Evolutionary conservation across 2,888 invertebrate genomes (phyloP), one percentile per base, ranked within the genome.

Genomic region (Mystacides longicornis): DNA sequence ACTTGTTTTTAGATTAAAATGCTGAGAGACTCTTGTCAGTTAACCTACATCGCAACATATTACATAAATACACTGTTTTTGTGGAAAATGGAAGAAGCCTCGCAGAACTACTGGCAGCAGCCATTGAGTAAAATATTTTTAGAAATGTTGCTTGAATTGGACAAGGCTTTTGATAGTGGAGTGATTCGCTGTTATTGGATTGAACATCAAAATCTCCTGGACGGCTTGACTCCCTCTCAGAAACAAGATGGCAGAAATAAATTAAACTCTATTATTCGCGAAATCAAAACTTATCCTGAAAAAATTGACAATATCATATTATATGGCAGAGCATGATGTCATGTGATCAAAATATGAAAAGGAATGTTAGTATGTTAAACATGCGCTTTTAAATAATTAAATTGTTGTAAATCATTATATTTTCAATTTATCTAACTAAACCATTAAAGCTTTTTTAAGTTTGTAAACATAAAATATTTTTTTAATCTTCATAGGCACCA

Each of bases 31-130:
- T n/a, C 4, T 21, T 16, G 45, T 2, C n/a, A 45, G 7, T 48
- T 54, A 20, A 23, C 49, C 1, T 49, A 50, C 20, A 50, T 54
- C n/a, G 42, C 49, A 14, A 54, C 49, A 23, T 54, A 54, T 27
- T 49, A 42, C 22, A 54, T 54, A 9, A 54, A 54, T 23, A 54
- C 50, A 19, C 21, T 54, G 1, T 54, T 54, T 31, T 20, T 54
- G 27, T 54, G 49, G 54, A 49, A 54, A 54, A 42, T n/a, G 9
- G 20, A 23, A 2, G 22, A 49, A 20, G 20, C 31, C 23, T 5
- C 4, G 19, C 11, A 18, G 3, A 45, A 49, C 5, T 54, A 49
- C 27, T 54, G 54, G 54, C 43, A 27, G 2, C 49, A 54, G 9
- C 19, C 42, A 9, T 18, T 31, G 9, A 43, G 54, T 23, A 42